These are phyloP conservation scores for Drosophila limbata DNA, from an alignment of 2,888 invertebrate species.

Conservation along the genomic window DNA sequence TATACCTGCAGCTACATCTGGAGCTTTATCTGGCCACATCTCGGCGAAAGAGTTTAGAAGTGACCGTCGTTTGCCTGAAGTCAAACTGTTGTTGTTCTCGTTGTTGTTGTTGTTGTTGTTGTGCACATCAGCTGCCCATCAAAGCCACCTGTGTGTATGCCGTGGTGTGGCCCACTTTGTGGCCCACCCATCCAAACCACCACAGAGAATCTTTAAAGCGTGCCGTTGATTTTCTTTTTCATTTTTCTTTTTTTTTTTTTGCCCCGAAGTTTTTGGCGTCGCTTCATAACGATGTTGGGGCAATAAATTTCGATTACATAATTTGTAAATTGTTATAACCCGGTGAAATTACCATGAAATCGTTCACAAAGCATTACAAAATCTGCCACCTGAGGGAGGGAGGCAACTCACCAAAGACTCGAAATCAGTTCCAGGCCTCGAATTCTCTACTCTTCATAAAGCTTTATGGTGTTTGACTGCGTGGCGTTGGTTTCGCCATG, in stretches of 20 bases:
- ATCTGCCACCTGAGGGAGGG: slow-evolving; percentile 75
- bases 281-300: slow-evolving; percentile 35
- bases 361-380: slow-evolving; percentile 76
- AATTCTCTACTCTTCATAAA: slow-evolving; percentile 58
- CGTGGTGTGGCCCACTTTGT: slow-evolving; percentile 19
- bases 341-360: slow-evolving; percentile 81
- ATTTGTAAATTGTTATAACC: slow-evolving; percentile 83
- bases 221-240: slow-evolving; percentile 26
- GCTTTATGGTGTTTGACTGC: slow-evolving; percentile 74
- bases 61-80: slow-evolving; percentile 39
- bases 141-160: slow-evolving; percentile 67
- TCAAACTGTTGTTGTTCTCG: slow-evolving; percentile 18
- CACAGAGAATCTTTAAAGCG: slow-evolving; percentile 37
- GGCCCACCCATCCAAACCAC: slow-evolving; percentile 53
- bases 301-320: slow-evolving; percentile 83
- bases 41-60: slow-evolving; percentile 22
- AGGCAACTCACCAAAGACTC: slow-evolving; percentile 16
- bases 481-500: slow-evolving; percentile 56
- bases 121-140: slow-evolving; percentile 66
- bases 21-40: slow-evolving; percentile 40
- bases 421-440: slow-evolving; percentile 33
- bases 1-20: slow-evolving; percentile 34
- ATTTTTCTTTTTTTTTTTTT: slow-evolving; percentile 3
- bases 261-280: slow-evolving; percentile 46
- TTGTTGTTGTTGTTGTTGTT: slow-evolving; percentile 26